A percentile compares a stretch with the other conserved stretches of the same genome.
Evolutionary conservation across 2,797 vertebrate genomes (phyloP).

Genomic region (Perodicticus potto): DNA sequence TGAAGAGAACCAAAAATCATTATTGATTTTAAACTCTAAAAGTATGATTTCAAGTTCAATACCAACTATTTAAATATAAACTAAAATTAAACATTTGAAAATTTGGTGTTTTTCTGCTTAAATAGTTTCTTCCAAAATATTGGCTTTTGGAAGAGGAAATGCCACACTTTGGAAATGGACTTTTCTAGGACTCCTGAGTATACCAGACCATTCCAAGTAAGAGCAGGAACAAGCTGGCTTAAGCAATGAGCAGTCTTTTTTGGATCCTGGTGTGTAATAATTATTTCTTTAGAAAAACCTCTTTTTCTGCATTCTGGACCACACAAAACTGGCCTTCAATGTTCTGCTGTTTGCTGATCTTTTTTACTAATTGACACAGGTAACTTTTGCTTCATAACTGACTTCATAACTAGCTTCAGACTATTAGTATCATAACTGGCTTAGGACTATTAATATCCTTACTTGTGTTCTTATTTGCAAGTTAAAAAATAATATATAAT

Average conservation of each 20-base stretch:
- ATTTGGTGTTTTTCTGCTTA: background rate
- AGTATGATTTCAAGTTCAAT: constrained; percentile 47
- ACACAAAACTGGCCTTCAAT: background rate
- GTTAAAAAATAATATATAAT: background rate
- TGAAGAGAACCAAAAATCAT: constrained; percentile 43
- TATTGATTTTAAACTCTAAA: constrained; percentile 13
- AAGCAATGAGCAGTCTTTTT: background rate
- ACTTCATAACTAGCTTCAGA: background rate
- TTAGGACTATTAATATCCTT: background rate
- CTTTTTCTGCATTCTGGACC: background rate
- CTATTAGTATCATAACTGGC: background rate
- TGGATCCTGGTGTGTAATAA: background rate
- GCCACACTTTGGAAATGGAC: background rate
- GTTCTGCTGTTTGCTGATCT: background rate
- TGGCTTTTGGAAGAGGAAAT: constrained; percentile 7
- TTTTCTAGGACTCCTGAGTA: constrained; percentile 19
- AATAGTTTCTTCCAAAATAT: constrained; percentile 16
- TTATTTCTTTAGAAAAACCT: background rate
- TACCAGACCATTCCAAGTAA: background rate
- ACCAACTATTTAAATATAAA: background rate
- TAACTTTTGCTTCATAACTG: background rate
- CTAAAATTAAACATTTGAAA: constrained; percentile 7
- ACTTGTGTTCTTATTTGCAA: background rate
- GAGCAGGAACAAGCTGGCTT: background rate
- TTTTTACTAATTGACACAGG: background rate